These are phyloP conservation scores for Meriones unguiculatus DNA, from an alignment of 2,113 vertebrate species.

Conservation along the genomic window DNA sequence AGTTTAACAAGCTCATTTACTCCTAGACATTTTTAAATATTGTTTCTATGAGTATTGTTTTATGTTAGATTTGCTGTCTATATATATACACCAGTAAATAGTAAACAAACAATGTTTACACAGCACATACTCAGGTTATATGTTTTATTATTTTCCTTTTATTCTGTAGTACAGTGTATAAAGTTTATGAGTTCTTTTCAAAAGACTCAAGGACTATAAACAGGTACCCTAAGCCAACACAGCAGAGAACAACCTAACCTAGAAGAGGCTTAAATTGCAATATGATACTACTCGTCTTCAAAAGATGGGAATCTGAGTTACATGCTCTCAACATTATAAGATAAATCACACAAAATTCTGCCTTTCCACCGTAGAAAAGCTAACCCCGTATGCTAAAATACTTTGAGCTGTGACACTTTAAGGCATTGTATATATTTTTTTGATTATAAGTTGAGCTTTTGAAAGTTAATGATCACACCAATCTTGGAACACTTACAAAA, in stretches of 20 bases:
- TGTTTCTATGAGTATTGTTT: slow-evolving; percentile 11
- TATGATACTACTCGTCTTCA: neutral
- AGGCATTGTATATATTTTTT: neutral
- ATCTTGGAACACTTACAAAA: slow-evolving; percentile 29
- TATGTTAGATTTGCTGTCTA: neutral
- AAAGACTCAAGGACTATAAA: neutral
- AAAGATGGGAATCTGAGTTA: neutral
- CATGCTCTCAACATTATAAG: neutral
- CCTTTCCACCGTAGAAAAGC: slow-evolving; percentile 10
- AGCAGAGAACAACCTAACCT: neutral
- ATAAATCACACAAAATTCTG: neutral
- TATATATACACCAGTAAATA: neutral
- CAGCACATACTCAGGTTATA: slow-evolving; percentile 4
- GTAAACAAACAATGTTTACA: slow-evolving; percentile 44
- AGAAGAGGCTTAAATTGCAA: slow-evolving; percentile 1
- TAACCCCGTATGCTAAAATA: neutral
- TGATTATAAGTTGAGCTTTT: slow-evolving; percentile 12
- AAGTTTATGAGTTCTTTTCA: slow-evolving; percentile 21
- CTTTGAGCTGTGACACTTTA: neutral
- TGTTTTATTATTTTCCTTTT: neutral
- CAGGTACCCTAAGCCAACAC: neutral
- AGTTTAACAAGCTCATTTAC: neutral
- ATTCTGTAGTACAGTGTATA: neutral
- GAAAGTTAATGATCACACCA: slow-evolving; percentile 34
- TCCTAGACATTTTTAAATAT: slow-evolving; percentile 18